Percentiles rank a stretch among this genome's conserved stretches.
phyloP scores from a whole-genome alignment of 2,888 invertebrate genomes.

The Eudasyphora cyanicolor region DNA sequence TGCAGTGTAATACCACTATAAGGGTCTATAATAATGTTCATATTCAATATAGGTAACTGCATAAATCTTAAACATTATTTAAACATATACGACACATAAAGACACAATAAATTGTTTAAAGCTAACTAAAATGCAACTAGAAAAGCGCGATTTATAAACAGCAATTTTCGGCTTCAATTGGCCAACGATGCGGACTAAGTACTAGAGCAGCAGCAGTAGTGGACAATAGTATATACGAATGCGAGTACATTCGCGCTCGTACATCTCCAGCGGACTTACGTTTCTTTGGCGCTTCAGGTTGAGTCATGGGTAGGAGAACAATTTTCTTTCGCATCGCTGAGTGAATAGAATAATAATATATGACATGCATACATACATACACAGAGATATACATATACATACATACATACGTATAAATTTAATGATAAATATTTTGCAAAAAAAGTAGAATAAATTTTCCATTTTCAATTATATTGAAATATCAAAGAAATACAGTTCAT shows the following conservation, averaged over 20 bases:
- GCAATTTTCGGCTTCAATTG: neutral
- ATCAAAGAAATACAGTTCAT: neutral
- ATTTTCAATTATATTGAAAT: constrained; percentile 7
- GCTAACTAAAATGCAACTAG: neutral
- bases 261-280: constrained; percentile 74
- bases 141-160: neutral
- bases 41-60: no score
- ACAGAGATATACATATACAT: constrained; percentile 47
- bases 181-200: no score
- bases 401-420: constrained; percentile 32
- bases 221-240: no score
- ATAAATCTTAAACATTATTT: no score
- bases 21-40: no score
- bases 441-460: constrained; percentile 9
- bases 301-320: constrained; percentile 76
- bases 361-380: constrained; percentile 47
- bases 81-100: neutral
- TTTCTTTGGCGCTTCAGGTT: constrained; percentile 72
- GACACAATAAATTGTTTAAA: neutral
- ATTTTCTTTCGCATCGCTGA: constrained; percentile 78
- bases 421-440: constrained; percentile 17
- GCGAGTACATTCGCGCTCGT: neutral
- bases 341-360: constrained; percentile 47
- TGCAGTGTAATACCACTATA: no score
- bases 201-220: no score